Conservation (phyloP, 2,113 vertebrate species). For the Otis tarda region DNA sequence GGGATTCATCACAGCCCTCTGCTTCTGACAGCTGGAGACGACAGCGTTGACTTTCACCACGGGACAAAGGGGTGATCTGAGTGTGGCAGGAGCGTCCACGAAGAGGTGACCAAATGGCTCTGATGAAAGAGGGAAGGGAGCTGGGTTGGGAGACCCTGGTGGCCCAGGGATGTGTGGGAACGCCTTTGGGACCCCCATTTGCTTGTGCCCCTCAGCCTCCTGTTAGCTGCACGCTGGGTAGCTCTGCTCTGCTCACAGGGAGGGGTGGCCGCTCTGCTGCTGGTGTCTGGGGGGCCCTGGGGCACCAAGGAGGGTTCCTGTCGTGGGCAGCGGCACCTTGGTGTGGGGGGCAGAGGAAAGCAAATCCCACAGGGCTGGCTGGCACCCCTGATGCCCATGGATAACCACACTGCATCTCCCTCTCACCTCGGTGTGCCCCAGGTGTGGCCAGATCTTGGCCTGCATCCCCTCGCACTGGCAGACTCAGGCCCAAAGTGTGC, state of each 20-base stretch:
- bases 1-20: background rate
- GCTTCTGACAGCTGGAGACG: background rate
- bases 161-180: background rate
- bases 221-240: background rate
- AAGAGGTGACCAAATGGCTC: background rate
- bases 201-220: background rate
- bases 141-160: background rate
- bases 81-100: rapidly evolving
- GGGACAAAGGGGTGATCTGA: background rate
- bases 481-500: background rate
- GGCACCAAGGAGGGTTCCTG: background rate
- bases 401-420: background rate
- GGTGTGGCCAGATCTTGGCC: rapidly evolving
- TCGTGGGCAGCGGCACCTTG: background rate
- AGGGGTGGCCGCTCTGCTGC: background rate
- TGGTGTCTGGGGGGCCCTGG: background rate
- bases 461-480: rapidly evolving
- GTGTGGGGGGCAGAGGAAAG: background rate
- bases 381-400: background rate
- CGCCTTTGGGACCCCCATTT: background rate
- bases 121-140: background rate
- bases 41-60: rapidly evolving
- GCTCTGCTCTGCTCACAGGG: background rate
- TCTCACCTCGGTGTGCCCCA: background rate
- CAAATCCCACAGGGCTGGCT: background rate